Percentiles rank a stretch among this genome's conserved stretches.
Evolutionary conservation across 2,113 vertebrate species (phyloP).

Genomic region (Halcyon malimbica): DNA sequence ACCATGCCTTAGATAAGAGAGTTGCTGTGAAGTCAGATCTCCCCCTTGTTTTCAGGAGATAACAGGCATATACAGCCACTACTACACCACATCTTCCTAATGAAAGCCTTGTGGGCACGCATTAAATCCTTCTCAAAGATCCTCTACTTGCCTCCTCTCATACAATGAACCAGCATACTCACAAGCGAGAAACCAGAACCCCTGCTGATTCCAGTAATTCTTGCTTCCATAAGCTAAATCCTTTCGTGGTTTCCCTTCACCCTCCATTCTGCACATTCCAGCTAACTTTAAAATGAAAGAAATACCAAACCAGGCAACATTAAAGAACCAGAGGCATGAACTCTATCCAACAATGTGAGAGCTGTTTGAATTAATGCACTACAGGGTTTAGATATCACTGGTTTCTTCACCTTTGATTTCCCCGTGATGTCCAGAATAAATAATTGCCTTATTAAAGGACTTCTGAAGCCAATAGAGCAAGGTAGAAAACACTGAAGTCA

Average conservation of each 20-base stretch:
- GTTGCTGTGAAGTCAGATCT: neutral
- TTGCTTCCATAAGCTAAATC: slow-evolving; percentile 62
- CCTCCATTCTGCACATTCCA: slow-evolving; percentile 8
- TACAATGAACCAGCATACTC: neutral
- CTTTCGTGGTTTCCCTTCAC: slow-evolving; percentile 64
- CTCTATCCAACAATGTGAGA: slow-evolving; percentile 21
- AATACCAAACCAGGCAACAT: slow-evolving; percentile 20
- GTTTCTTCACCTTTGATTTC: slow-evolving; percentile 75
- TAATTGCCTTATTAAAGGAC: slow-evolving; percentile 79
- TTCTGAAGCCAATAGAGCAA: slow-evolving; percentile 72
- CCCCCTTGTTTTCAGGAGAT: neutral
- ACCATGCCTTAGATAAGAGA: neutral
- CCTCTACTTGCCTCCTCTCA: neutral
- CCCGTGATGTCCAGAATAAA: slow-evolving; percentile 76
- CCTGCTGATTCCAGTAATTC: slow-evolving; percentile 59
- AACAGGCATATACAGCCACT: neutral
- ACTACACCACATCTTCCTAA: neutral
- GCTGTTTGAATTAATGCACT: slow-evolving; percentile 54
- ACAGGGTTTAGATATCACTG: slow-evolving; percentile 69
- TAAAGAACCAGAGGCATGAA: slow-evolving; percentile 36
- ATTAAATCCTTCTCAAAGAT: neutral
- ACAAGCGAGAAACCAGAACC: slow-evolving; percentile 11
- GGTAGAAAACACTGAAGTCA: slow-evolving; percentile 71
- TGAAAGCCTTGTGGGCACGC: neutral
- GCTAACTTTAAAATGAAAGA: slow-evolving; percentile 46